Conservation (phyloP, 1,140 invertebrate species). For the Bacillus rossius region DNA sequence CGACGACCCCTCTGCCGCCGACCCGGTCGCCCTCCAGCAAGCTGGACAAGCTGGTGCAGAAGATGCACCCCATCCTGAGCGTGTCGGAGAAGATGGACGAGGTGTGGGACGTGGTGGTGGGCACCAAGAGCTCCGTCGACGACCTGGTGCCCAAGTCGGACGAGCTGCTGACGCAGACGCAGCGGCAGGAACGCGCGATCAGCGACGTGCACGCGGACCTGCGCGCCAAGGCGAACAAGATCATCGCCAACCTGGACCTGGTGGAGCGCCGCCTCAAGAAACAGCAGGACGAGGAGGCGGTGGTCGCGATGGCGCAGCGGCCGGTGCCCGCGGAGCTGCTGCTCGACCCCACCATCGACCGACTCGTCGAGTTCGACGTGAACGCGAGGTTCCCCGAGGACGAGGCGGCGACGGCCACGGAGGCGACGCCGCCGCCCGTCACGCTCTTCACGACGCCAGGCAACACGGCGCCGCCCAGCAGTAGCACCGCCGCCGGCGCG, state of each 20-base stretch:
- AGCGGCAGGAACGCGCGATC: constrained; percentile 79
- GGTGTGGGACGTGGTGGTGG: constrained; percentile 82
- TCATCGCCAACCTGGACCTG: constrained; percentile 80
- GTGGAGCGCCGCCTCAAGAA: constrained; percentile 78
- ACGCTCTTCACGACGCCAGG: constrained; percentile 35
- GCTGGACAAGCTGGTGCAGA: constrained; percentile 67
- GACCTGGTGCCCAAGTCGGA: constrained; percentile 79
- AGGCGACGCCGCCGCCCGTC: constrained; percentile 30
- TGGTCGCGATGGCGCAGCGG: constrained; percentile 61
- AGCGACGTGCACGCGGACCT: constrained; percentile 81
- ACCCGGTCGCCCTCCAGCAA: constrained; percentile 48
- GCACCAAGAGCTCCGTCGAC: constrained; percentile 79
- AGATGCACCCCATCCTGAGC: constrained; percentile 75
- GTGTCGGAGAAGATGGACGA: constrained; percentile 86
- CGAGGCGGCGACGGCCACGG: constrained; percentile 15
- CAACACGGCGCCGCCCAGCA: constrained; percentile 29
- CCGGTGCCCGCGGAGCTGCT: constrained; percentile 63
- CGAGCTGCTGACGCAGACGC: constrained; percentile 75
- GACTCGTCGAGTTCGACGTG: constrained; percentile 63
- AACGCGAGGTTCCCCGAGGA: background rate
- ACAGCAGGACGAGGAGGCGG: constrained; percentile 61
- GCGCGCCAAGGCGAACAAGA: constrained; percentile 73
- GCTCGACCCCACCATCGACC: constrained; percentile 69
- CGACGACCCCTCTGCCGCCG: constrained; percentile 46
- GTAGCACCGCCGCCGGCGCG: constrained; percentile 40